Conservation (phyloP, 2,888 invertebrate genomes). For the Dicranocentrus wangi region DNA sequence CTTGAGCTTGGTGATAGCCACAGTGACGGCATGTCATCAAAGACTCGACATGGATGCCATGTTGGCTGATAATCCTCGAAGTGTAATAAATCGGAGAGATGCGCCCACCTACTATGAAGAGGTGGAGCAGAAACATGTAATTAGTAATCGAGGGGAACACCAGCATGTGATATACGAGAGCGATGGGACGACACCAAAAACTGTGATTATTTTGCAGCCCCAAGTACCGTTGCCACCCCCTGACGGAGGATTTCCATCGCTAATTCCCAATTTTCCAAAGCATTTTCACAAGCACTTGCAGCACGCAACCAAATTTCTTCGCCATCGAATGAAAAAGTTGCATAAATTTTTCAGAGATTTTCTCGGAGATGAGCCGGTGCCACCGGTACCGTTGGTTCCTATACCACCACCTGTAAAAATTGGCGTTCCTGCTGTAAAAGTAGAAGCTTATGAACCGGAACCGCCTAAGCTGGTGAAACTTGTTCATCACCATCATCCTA, state of each 20-base stretch:
- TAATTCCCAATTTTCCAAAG: conserved; percentile 34
- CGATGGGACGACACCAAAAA: conserved; percentile 14
- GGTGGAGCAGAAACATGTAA: conserved; percentile 23
- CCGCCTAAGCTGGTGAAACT: conserved; percentile 39
- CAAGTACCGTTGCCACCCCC: conserved; percentile 39
- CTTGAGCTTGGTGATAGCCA: conserved; percentile 25
- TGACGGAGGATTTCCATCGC: conserved; percentile 1
- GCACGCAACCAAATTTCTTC: conserved; percentile 34
- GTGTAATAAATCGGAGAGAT: conserved; percentile 28
- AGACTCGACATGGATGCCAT: conserved; percentile 51
- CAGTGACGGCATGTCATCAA: conserved; percentile 39
- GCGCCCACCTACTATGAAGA: conserved; percentile 26
- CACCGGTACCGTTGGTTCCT: background rate
- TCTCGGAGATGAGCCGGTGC: conserved; percentile 40
- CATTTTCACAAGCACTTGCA: conserved; percentile 45
- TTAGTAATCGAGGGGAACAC: conserved; percentile 30
- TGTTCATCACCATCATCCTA: conserved; percentile 33
- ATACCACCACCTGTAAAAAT: conserved; percentile 34
- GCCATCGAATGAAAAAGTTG: conserved; percentile 45
- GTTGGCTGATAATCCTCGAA: conserved; percentile 50
- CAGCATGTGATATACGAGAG: conserved; percentile 5
- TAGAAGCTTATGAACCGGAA: conserved; percentile 36
- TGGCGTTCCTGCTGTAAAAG: conserved; percentile 38
- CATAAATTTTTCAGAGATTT: conserved; percentile 48
- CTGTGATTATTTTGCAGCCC: conserved; percentile 50